A percentile compares a stretch with the other conserved stretches of the same genome.
Conservation (phyloP, 2,888 invertebrate species). For the Leucophenga maculata region DNA sequence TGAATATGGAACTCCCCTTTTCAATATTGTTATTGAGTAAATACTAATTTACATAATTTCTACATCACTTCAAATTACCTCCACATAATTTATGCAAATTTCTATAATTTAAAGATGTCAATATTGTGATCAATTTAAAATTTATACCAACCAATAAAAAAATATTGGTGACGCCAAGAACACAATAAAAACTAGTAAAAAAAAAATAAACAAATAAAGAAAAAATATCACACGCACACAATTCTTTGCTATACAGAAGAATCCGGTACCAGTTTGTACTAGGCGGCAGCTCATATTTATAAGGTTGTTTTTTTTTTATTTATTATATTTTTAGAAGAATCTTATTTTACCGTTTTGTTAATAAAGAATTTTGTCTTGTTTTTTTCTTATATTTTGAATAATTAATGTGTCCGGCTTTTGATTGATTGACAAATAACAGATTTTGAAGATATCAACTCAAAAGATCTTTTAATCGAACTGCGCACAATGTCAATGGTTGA, state of each 20-base stretch:
- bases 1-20: background rate
- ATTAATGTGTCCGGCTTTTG: slow-evolving; percentile 19
- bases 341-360: slow-evolving; percentile 13
- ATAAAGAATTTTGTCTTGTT: background rate
- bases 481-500: background rate
- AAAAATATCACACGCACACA: background rate
- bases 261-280: slow-evolving; percentile 21
- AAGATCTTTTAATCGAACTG: too few relatives aligned
- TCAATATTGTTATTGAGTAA: background rate
- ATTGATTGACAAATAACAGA: background rate
- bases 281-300: slow-evolving; percentile 2
- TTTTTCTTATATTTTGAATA: background rate
- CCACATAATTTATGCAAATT: slow-evolving; percentile 12
- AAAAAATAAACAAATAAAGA: background rate
- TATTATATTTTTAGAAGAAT: slow-evolving; percentile 15
- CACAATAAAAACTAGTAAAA: background rate
- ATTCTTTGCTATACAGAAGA: background rate
- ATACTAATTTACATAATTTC: too few relatives aligned
- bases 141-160: background rate
- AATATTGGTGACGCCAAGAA: background rate
- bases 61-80: background rate
- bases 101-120: background rate
- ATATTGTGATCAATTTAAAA: background rate
- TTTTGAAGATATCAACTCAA: too few relatives aligned
- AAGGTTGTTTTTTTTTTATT: background rate